Evolutionary conservation across 2,113 vertebrate species (phyloP).

Genomic region (Genyomyrus donnyi): DNA sequence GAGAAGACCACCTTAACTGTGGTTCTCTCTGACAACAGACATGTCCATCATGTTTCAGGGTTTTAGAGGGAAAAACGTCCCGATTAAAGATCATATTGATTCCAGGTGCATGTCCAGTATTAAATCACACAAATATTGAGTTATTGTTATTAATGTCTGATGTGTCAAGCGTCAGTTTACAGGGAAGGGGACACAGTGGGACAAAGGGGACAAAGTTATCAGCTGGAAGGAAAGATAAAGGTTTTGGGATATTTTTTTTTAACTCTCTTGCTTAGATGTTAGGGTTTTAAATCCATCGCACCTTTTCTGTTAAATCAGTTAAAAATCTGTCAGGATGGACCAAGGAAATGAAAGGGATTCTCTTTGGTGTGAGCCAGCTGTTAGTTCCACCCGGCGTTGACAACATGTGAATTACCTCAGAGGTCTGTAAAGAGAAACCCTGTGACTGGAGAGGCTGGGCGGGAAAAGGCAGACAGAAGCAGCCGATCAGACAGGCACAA

Average conservation of each 20-base stretch:
- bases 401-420: conserved; percentile 77
- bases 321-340: neutral
- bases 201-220: neutral
- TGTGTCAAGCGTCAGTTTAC: neutral
- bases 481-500: conserved; percentile 40
- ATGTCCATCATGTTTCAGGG: neutral
- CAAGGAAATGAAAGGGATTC: neutral
- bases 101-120: neutral
- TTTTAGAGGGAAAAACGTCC: neutral
- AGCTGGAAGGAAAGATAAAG: neutral
- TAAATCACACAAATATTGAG: neutral
- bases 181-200: neutral
- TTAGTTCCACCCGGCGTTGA: conserved; percentile 57
- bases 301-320: neutral
- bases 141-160: neutral
- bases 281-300: neutral
- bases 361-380: conserved; percentile 38
- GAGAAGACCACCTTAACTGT: conserved; percentile 7
- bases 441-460: conserved; percentile 85
- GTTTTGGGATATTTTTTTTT: neutral
- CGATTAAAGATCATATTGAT: neutral
- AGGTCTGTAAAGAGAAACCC: conserved; percentile 82
- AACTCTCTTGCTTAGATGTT: conserved; percentile 1
- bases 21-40: neutral
- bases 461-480: conserved; percentile 76